Conservation (phyloP, 2,797 vertebrate genomes). For the Anas capensis region DNA sequence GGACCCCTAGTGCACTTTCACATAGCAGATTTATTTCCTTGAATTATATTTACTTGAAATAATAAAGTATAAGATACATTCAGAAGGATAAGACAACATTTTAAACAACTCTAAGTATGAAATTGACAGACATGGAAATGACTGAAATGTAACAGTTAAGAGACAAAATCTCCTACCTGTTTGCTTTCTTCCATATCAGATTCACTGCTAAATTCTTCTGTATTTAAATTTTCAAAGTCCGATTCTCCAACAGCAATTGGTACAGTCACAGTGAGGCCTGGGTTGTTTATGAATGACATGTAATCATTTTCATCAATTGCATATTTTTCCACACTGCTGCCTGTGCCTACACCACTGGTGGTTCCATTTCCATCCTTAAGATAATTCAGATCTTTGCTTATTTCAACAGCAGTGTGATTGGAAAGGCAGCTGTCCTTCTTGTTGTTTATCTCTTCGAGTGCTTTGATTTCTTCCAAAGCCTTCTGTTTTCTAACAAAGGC, state of each 20-base stretch:
- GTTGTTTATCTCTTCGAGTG: constrained; percentile 86
- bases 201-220: constrained; percentile 94
- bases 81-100: neutral
- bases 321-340: constrained; percentile 90
- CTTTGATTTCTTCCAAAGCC: constrained; percentile 84
- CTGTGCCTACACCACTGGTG: constrained; percentile 88
- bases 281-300: constrained; percentile 94
- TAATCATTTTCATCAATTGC: constrained; percentile 87
- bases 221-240: constrained; percentile 95
- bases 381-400: constrained; percentile 89
- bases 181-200: constrained; percentile 89
- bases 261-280: constrained; percentile 90
- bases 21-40: neutral
- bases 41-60: neutral
- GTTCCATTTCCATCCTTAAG: constrained; percentile 87
- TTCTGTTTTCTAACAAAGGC: constrained; percentile 82
- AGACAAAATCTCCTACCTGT: constrained; percentile 83
- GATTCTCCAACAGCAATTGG: constrained; percentile 95
- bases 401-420: constrained; percentile 89
- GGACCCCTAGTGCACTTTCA: neutral
- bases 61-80: constrained; percentile 1
- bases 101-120: neutral
- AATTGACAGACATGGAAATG: neutral
- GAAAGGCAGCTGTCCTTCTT: constrained; percentile 89
- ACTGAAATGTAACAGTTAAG: neutral